Evolutionary conservation across 2,888 invertebrate genomes (phyloP), one percentile per base, ranked within the genome.

Genomic region (Atethmia centrago): DNA sequence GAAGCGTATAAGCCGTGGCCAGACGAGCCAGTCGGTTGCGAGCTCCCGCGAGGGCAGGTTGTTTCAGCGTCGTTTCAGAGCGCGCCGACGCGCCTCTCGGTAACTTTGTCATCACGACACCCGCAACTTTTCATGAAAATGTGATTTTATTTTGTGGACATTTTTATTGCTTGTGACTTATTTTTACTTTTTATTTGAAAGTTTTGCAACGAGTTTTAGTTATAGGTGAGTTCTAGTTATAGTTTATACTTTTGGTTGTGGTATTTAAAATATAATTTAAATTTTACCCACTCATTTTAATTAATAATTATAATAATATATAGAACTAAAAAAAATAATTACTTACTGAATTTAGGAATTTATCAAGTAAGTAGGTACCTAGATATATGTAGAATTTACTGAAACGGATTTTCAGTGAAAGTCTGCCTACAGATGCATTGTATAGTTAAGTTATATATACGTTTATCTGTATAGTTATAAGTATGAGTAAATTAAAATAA

Each of bases 11-110:
- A 55, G 69, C 66, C 55, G 59, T 65, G 64, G 51, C 55, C 49
- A 66, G 72, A 59, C 59, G 63, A 70, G 82, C 68, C 85, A 91
- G 91, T 91, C 87, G 86, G 74, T 75, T 80, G 87, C 88, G 86
- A 85, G 78, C 84, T 82, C 82, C 72, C 85, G 68, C 69, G 77
- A 77, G 73, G 84, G 80, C 76, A 71, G 85, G 88, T 87, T 74
- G 87, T 85, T 87, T 85, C 82, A 85, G 84, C 74, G 83, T 53
- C 76, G 53, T 85, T 85, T 81, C 83, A 83, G 82, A 66, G 65
- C 77, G 75, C 83, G 71, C 59, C 71, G 64, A 63, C 72, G 47
- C 53, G 69, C 55, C 81, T 82, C 75, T 75, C 84, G 87, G 75
- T 77, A 90, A 91, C 88, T 91, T 90, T 85, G 82, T 73, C 77